Percentiles rank a stretch among this genome's conserved stretches.
Conservation (phyloP, 2,113 vertebrate species). For the Pycnonotus jocosus region DNA sequence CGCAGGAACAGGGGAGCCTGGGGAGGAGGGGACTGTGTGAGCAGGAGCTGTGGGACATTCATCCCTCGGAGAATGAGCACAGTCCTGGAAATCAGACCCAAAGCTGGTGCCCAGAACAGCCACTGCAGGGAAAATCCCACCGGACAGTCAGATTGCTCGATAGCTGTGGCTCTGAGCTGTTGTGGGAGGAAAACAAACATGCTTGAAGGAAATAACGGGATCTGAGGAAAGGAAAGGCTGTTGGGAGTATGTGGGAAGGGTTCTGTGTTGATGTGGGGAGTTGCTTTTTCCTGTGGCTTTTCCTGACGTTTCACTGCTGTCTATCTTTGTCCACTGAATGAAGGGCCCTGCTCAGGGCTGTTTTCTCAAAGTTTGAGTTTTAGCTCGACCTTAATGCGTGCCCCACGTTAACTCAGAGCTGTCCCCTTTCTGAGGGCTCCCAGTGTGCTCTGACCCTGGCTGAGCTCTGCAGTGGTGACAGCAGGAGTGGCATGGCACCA, state of each 20-base stretch:
- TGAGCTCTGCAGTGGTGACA: not conserved
- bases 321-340: not conserved
- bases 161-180: not conserved
- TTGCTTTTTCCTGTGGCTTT: not conserved
- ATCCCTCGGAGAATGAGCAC: not conserved
- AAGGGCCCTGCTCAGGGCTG: not conserved
- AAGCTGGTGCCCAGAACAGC: not conserved
- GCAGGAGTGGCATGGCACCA: not conserved
- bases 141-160: rapidly evolving
- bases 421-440: not conserved
- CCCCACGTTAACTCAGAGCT: not conserved
- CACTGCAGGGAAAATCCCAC: not conserved
- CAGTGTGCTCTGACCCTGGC: not conserved
- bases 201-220: not conserved
- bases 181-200: not conserved
- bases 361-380: not conserved
- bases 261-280: not conserved
- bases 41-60: not conserved
- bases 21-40: not conserved
- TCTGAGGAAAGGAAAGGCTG: not conserved
- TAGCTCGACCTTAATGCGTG: not conserved
- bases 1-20: not conserved
- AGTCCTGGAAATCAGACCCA: not conserved
- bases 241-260: not conserved
- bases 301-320: not conserved